Conservation (phyloP, 2,888 invertebrate species). For the Drosophila nr. perissopoda region DNA sequence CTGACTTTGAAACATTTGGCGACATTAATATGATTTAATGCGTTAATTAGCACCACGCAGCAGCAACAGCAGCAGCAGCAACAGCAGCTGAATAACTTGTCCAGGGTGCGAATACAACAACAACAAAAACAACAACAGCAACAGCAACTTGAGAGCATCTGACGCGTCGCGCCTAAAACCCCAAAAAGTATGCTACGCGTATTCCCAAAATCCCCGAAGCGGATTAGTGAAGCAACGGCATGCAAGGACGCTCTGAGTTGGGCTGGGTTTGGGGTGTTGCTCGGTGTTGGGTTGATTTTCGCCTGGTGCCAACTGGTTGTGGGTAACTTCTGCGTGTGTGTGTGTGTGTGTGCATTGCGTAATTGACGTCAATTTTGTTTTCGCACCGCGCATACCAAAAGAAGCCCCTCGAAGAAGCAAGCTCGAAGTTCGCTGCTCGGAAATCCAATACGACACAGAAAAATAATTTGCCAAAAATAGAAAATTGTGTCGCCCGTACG, state of each 20-base stretch:
- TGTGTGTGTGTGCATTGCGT: conserved; percentile 81
- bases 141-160: conserved; percentile 67
- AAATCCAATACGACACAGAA: conserved; percentile 75
- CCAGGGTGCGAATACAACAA: conserved; percentile 54
- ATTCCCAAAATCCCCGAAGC: conserved; percentile 85
- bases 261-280: neutral
- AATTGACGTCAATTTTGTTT: conserved; percentile 86
- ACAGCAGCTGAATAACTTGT: conserved; percentile 38
- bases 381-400: conserved; percentile 84
- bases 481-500: conserved; percentile 73
- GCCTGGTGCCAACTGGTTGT: conserved; percentile 66
- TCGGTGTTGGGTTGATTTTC: conserved; percentile 24
- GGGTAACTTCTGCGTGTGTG: conserved; percentile 1
- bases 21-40: conserved; percentile 84
- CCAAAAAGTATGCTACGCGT: conserved; percentile 79
- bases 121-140: conserved; percentile 25
- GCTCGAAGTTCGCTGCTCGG: conserved; percentile 33
- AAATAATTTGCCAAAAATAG: conserved; percentile 81
- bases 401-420: neutral
- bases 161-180: conserved; percentile 63
- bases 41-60: conserved; percentile 82
- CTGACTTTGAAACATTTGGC: conserved; percentile 82
- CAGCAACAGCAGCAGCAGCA: conserved; percentile 48
- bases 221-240: conserved; percentile 79
- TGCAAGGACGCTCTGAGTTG: conserved; percentile 37